Evolutionary conservation across 2,797 vertebrate species (phyloP).

Genomic region (Carduelis carduelis): DNA sequence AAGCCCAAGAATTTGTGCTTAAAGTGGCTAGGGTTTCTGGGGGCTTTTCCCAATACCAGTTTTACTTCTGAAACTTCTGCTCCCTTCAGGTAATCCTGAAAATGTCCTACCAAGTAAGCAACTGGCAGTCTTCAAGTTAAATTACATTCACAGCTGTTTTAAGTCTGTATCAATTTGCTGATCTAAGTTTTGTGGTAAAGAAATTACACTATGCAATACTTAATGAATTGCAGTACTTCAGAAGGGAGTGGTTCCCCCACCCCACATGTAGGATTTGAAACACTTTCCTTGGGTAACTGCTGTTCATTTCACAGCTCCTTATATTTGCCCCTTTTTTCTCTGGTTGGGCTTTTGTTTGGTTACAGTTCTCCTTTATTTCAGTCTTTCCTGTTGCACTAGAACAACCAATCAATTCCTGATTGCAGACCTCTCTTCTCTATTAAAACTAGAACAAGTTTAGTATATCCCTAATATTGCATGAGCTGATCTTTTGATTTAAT

Average conservation of each 20-base stretch:
- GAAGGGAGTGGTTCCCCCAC: not conserved
- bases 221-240: conserved; percentile 17
- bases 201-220: not conserved
- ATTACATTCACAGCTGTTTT: not conserved
- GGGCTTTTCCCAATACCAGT: not conserved
- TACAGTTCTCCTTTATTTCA: not conserved
- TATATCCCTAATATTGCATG: not conserved
- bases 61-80: not conserved
- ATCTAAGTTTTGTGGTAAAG: conserved; percentile 37
- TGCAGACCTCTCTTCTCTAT: not conserved
- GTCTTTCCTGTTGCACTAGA: not conserved
- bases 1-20: not conserved
- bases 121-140: not conserved
- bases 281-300: not conserved
- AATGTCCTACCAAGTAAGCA: not conserved
- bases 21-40: not conserved
- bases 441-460: not conserved
- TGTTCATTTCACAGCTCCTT: not conserved
- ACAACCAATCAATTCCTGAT: not conserved
- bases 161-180: conserved; percentile 20
- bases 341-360: not conserved
- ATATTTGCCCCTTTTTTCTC: not conserved
- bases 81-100: not conserved
- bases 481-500: not conserved
- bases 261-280: not conserved